phyloP scores from a whole-genome alignment of 2,888 invertebrate genomes.

The Perizoma affinitatum region DNA sequence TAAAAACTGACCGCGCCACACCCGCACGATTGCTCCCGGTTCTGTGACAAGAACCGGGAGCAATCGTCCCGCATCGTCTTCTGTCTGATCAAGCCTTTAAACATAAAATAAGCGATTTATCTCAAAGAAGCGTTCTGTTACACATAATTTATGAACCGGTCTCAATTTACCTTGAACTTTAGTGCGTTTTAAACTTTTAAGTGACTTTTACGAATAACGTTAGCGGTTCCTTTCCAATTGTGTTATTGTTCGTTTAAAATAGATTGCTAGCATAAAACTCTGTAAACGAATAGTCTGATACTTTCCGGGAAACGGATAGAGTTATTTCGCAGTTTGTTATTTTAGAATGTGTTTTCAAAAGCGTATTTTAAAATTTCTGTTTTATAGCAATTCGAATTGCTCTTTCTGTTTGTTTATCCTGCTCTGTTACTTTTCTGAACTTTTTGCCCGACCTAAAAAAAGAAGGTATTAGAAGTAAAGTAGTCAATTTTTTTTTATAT shows the following conservation, averaged over 20 bases:
- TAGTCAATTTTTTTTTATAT: no score
- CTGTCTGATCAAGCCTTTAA: no score
- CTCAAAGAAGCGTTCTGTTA: constrained; percentile 20
- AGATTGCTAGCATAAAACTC: constrained; percentile 4
- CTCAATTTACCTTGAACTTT: constrained; percentile 32
- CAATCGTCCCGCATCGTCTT: no score
- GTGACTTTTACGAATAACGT: constrained; percentile 16
- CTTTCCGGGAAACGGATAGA: constrained; percentile 1
- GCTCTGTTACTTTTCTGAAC: no score
- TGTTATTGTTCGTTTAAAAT: constrained; percentile 5
- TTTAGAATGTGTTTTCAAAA: background rate
- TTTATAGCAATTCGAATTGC: background rate
- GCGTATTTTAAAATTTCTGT: background rate
- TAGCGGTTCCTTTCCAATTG: constrained; percentile 19
- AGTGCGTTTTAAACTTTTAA: constrained; percentile 26
- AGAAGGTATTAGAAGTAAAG: no score
- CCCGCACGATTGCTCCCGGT: no score
- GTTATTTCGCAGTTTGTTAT: constrained; percentile 1
- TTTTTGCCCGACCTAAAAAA: no score
- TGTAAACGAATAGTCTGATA: background rate
- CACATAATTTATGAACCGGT: constrained; percentile 21
- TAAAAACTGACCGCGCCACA: no score
- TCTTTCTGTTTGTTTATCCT: no score
- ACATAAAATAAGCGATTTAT: background rate
- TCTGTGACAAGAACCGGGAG: no score